Percentiles rank a stretch among this genome's conserved stretches.
These are phyloP conservation scores for Myopa tessellatipennis DNA, from an alignment of 2,888 invertebrate genomes.

Conservation along the genomic window DNA sequence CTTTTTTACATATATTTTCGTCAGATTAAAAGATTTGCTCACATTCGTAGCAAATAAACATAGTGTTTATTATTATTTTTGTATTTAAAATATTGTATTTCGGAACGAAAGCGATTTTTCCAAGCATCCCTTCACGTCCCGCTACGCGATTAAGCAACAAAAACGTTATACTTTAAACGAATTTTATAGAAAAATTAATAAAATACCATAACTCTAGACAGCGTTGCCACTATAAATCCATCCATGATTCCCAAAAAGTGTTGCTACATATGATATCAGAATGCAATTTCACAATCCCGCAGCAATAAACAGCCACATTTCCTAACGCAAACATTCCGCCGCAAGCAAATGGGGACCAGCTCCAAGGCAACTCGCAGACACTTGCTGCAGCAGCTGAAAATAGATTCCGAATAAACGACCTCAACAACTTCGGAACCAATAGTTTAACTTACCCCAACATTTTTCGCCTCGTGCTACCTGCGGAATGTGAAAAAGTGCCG, in stretches of 20 bases:
- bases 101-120: no score
- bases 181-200: no score
- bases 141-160: background rate
- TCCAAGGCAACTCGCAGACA: slow-evolving; percentile 18
- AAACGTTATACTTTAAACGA: background rate
- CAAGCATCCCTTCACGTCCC: no score
- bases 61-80: no score
- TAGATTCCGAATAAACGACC: slow-evolving; percentile 27
- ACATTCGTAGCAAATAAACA: no score
- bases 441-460: background rate
- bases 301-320: background rate
- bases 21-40: no score
- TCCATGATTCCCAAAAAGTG: no score
- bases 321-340: slow-evolving; percentile 1
- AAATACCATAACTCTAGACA: no score
- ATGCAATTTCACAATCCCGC: slow-evolving; percentile 1
- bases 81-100: no score
- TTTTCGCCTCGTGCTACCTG: background rate
- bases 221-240: no score
- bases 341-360: background rate
- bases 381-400: slow-evolving; percentile 32
- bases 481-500: background rate
- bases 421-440: slow-evolving; percentile 8
- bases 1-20: no score
- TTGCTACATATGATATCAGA: background rate